Percentiles rank a stretch among this genome's conserved stretches.
Evolutionary conservation across 2,888 invertebrate genomes (phyloP).

Genomic region (Podotricha telesiphe): DNA sequence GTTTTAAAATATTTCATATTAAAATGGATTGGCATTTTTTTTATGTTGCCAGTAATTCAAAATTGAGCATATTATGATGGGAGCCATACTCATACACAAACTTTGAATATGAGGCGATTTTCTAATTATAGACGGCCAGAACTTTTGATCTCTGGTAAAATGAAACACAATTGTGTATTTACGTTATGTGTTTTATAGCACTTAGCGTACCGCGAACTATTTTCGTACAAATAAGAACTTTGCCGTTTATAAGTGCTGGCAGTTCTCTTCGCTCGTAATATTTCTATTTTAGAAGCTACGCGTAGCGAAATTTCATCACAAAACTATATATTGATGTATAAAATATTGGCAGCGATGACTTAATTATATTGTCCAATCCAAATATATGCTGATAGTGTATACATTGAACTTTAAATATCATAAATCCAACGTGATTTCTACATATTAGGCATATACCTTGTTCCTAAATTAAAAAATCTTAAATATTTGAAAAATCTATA

Average conservation of each 20-base stretch:
- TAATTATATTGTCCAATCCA: too few relatives aligned
- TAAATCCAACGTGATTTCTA: too few relatives aligned
- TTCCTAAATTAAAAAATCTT: too few relatives aligned
- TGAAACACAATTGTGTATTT: conserved; percentile 28
- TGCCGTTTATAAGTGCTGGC: conserved; percentile 28
- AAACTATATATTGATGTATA: not conserved
- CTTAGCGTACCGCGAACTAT: conserved; percentile 30
- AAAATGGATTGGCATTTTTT: not conserved
- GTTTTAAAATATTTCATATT: too few relatives aligned
- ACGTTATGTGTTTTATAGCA: conserved; percentile 26
- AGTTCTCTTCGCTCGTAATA: conserved; percentile 25
- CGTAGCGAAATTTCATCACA: conserved; percentile 11
- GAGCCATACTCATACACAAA: not conserved
- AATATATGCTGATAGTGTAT: too few relatives aligned
- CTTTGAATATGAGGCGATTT: not conserved
- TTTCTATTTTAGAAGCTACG: conserved; percentile 29
- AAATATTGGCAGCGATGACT: not conserved
- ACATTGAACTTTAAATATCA: too few relatives aligned
- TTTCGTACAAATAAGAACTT: conserved; percentile 34
- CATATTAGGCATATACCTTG: too few relatives aligned
- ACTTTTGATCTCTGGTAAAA: conserved; percentile 7
- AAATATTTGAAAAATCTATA: too few relatives aligned
- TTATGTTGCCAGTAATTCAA: not conserved
- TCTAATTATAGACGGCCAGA: not conserved
- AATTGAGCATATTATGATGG: not conserved